These are phyloP conservation scores for Liparis tanakae DNA, from an alignment of 2,797 vertebrate genomes.

Conservation along the genomic window DNA sequence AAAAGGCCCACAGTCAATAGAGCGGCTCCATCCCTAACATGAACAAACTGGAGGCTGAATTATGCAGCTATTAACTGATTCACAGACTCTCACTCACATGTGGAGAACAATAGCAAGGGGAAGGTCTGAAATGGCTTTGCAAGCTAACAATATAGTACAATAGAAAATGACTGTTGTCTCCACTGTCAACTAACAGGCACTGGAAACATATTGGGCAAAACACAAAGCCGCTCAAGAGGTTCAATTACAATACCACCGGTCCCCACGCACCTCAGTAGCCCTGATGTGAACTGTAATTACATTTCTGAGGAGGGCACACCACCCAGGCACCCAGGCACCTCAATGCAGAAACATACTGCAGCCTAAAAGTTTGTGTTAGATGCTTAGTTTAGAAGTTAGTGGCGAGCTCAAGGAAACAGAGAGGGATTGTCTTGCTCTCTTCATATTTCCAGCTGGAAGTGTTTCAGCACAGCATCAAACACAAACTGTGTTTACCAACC, in stretches of 20 bases:
- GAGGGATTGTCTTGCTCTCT: conserved; percentile 35
- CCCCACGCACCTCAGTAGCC: conserved; percentile 37
- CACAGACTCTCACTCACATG: conserved; percentile 15
- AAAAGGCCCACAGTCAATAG: conserved; percentile 25
- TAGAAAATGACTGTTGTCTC: conserved; percentile 42
- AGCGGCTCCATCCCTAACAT: conserved; percentile 30
- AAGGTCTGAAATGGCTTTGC: conserved; percentile 28
- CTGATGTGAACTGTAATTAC: conserved; percentile 61
- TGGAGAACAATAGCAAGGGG: conserved; percentile 15
- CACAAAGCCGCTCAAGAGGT: conserved; percentile 50
- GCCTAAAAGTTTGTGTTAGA: conserved; percentile 41
- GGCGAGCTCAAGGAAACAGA: conserved; percentile 23
- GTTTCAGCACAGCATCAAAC: conserved; percentile 37
- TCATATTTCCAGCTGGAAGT: conserved; percentile 41
- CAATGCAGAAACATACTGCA: conserved; percentile 44
- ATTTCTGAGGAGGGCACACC: conserved; percentile 52
- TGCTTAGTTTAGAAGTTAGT: conserved; percentile 40
- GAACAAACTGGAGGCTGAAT: conserved; percentile 29
- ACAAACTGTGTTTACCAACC: conserved; percentile 27
- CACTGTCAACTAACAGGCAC: conserved; percentile 32
- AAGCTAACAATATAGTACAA: conserved; percentile 27
- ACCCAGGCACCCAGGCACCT: conserved; percentile 36
- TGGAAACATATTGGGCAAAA: conserved; percentile 15
- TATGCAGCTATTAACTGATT: conserved; percentile 22
- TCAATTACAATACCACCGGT: conserved; percentile 47